Evolutionary conservation across 2,888 invertebrate genomes (phyloP).

Genomic region (Hyppa rectilinea): DNA sequence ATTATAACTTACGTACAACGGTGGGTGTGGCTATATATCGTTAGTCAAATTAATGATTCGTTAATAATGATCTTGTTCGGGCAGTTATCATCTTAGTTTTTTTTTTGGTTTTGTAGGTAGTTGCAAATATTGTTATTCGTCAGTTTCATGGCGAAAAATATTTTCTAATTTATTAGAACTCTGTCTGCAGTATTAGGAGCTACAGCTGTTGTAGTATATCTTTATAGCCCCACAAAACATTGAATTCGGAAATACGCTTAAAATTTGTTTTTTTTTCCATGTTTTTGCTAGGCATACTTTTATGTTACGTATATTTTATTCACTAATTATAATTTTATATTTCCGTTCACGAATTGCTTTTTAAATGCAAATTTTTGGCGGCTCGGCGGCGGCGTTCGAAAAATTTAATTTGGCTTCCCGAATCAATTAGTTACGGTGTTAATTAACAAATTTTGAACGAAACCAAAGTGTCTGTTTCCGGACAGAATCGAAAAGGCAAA

Average conservation of each 20-base stretch:
- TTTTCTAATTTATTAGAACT: not conserved
- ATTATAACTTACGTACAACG: slow-evolving; percentile 31
- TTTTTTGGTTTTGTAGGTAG: not conserved
- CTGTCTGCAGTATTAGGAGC: not conserved
- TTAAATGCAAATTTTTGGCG: slow-evolving; percentile 32
- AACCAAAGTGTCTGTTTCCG: slow-evolving; percentile 12
- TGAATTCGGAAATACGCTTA: not conserved
- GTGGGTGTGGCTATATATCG: slow-evolving; percentile 41
- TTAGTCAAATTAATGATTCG: slow-evolving; percentile 45
- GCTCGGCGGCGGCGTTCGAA: not conserved
- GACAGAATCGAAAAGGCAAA: not conserved
- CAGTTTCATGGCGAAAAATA: not conserved
- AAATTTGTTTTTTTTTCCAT: not conserved
- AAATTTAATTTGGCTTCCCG: slow-evolving; percentile 22
- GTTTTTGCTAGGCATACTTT: not conserved
- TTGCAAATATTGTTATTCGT: not conserved
- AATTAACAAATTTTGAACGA: slow-evolving; percentile 10
- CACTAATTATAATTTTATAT: slow-evolving; percentile 27
- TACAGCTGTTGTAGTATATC: not conserved
- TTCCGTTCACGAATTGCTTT: slow-evolving; percentile 36
- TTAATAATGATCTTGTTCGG: slow-evolving; percentile 37
- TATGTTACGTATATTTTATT: slow-evolving; percentile 16
- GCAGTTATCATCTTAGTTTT: slow-evolving; percentile 22
- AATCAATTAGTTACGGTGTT: slow-evolving; percentile 19
- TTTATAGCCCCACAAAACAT: not conserved